Evolutionary conservation across 2,888 invertebrate species (phyloP).

Genomic region (Drosophila ezoana): DNA sequence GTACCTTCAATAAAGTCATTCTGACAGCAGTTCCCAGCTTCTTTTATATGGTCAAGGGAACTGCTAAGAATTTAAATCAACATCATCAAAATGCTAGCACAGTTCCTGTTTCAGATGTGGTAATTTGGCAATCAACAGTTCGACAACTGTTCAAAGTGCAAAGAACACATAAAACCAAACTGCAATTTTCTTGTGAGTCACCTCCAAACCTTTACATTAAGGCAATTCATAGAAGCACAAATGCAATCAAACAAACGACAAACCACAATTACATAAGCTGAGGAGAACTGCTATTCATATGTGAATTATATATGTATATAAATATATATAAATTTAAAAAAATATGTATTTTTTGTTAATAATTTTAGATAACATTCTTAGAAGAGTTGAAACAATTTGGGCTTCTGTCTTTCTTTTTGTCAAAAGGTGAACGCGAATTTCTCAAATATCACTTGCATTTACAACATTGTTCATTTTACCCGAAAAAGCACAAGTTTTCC

Average conservation of each 20-base stretch:
- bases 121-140: conserved; percentile 61
- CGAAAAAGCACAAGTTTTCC: neutral
- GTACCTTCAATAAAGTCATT: conserved; percentile 46
- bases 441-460: too few relatives aligned
- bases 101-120: conserved; percentile 36
- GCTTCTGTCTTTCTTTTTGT: too few relatives aligned
- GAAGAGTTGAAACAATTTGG: too few relatives aligned
- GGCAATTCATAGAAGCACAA: neutral
- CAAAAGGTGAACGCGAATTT: too few relatives aligned
- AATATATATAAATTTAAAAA: too few relatives aligned
- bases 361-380: neutral
- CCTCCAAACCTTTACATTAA: neutral
- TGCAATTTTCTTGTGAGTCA: neutral
- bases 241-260: neutral
- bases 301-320: neutral
- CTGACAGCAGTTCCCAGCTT: conserved; percentile 14
- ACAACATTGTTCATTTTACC: too few relatives aligned
- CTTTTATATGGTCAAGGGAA: neutral
- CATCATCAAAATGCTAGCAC: conserved; percentile 16
- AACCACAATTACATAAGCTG: neutral
- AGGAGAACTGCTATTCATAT: neutral
- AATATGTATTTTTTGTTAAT: too few relatives aligned
- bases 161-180: neutral
- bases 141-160: conserved; percentile 7
- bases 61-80: conserved; percentile 10